These are phyloP conservation scores for Caenorhabditis japonica DNA, from an alignment of 2,888 invertebrate genomes.

Conservation along the genomic window DNA sequence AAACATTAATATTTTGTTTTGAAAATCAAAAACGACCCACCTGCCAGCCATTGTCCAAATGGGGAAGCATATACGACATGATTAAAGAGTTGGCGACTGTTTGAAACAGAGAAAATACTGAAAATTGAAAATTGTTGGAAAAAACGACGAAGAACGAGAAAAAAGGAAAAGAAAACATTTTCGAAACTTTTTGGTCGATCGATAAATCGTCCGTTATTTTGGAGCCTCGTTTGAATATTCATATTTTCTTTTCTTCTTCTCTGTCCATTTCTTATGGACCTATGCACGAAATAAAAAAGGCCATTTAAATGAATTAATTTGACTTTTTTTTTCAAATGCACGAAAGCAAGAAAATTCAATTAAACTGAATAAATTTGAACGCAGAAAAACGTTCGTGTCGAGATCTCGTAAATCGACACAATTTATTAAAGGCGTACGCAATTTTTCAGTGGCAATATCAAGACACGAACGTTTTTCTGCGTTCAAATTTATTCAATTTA, in stretches of 20 bases:
- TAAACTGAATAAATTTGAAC: too few species aligned
- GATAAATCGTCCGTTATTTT: conserved; percentile 19
- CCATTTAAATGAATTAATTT: too few species aligned
- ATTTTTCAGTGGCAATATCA: too few species aligned
- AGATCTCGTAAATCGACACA: too few species aligned
- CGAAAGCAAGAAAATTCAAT: too few species aligned
- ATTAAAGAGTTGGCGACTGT: conserved; percentile 13
- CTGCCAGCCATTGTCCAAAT: conserved; percentile 99
- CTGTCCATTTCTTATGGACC: conserved; percentile 9
- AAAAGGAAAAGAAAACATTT: not conserved
- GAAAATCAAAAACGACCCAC: conserved; percentile 42
- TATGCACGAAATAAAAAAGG: too few species aligned
- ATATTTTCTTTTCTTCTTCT: conserved; percentile 10
- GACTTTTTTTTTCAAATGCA: too few species aligned
- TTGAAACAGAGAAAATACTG: conserved; percentile 4
- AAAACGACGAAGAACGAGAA: not conserved
- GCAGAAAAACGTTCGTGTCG: too few species aligned
- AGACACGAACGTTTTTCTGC: too few species aligned
- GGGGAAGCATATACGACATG: conserved; percentile 99
- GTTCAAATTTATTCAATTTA: too few species aligned
- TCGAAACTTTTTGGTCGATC: conserved; percentile 3
- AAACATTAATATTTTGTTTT: too few species aligned
- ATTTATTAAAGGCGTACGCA: too few species aligned
- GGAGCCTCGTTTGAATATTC: conserved; percentile 28
- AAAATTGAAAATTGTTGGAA: conserved; percentile 1